Evolutionary conservation across 2,888 invertebrate genomes (phyloP), one percentile per base, ranked within the genome.

Genomic region (Euzetes globulus): DNA sequence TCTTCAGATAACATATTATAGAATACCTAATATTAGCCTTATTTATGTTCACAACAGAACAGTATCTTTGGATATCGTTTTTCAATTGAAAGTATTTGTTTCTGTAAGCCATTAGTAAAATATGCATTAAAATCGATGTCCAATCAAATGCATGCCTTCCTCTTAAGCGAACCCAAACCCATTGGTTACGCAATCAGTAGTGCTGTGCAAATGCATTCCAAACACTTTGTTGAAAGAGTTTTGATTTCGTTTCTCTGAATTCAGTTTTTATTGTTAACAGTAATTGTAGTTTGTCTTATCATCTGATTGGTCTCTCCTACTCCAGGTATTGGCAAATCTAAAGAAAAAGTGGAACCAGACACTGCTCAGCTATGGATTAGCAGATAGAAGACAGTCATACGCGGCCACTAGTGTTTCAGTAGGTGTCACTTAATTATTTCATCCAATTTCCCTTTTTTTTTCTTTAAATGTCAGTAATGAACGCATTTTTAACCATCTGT

Each of bases 321-420:
- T 60, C 5, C 77, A 80, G 80, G 80, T 80, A 5, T 77, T 80
- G 29, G 77, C 78, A 9, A 76, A 79, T 22, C 75, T 80, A 22
- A 77, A 78, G 50, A 80, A 80, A 72, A 79, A 78, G 55, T 80
- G 80, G 80, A 77, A 77, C 29, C 79, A 79, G 63, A 75, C 76
- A 41, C 75, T 78, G 9, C 73, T 79, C 29, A 79, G 78, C 77
- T 52, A 75, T 13, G 73, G 74, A 3, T 73, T 78, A 11, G 19
- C 70, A 19, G 77, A 77, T 29, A 73, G 75, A 33, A 52, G 76
- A 71, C 75, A 74, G 75, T 78, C 78, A 1, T 79, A 79, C 72
- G 78, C 77, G 11, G 78, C 77, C 19, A 79, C 79, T 19, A 78
- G 79, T 15, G 77, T 79, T 73, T 79, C 79, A 76, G 80, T 80